phyloP scores from a whole-genome alignment of 2,113 vertebrate species.

The Thunnus thynnus region DNA sequence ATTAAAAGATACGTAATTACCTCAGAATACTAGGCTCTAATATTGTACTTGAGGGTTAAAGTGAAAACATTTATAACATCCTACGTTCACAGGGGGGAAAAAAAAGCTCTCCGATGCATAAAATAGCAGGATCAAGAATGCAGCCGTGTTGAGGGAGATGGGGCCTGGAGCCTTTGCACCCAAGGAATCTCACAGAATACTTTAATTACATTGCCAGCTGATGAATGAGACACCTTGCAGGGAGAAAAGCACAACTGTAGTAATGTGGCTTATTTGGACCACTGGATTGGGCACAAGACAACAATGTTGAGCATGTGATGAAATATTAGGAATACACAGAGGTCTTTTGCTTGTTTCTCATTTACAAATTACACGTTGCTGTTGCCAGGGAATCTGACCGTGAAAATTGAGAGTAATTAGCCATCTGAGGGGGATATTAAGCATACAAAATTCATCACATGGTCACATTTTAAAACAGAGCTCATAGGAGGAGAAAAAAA shows the following conservation, averaged over 20 bases:
- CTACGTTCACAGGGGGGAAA: not conserved
- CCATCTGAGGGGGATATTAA: not conserved
- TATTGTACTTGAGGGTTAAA: not conserved
- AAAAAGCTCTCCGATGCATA: not conserved
- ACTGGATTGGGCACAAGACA: not conserved
- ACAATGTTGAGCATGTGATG: constrained; percentile 4
- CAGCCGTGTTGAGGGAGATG: constrained; percentile 23
- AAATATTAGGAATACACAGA: constrained; percentile 26
- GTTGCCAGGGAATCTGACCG: constrained; percentile 15
- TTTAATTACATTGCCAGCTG: constrained; percentile 57
- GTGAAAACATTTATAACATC: constrained; percentile 7
- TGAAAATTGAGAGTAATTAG: constrained; percentile 27
- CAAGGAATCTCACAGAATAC: constrained; percentile 35
- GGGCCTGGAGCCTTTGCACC: constrained; percentile 25
- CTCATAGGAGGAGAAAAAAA: constrained; percentile 13
- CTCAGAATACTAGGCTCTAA: no score
- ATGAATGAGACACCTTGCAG: constrained; percentile 56
- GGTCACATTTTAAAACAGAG: not conserved
- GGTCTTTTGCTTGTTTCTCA: constrained; percentile 19
- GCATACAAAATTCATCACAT: not conserved
- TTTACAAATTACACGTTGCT: not conserved
- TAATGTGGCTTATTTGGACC: constrained; percentile 12
- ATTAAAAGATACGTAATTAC: not conserved
- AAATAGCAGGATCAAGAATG: constrained; percentile 51
- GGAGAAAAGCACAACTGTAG: constrained; percentile 5